phyloP scores from a whole-genome alignment of 2,888 invertebrate genomes.

The Ypsolopha scabrella region DNA sequence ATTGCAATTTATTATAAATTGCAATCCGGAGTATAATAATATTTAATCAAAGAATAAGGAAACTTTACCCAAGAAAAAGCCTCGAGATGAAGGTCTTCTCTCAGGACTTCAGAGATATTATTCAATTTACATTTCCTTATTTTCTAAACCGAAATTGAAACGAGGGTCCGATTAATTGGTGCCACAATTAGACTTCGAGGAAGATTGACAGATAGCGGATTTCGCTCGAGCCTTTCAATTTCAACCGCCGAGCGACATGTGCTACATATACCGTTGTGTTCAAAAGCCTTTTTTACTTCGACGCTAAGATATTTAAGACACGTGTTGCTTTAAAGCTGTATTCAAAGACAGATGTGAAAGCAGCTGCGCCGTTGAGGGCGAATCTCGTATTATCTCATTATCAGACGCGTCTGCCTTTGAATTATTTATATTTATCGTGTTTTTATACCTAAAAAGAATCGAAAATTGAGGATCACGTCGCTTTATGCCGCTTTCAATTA shows the following conservation, averaged over 20 bases:
- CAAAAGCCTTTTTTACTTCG: conserved; percentile 29
- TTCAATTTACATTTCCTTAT: not conserved
- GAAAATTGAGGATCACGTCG: no score
- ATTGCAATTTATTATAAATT: no score
- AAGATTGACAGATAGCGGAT: conserved; percentile 1
- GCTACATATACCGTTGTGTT: conserved; percentile 26
- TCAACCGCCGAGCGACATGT: not conserved
- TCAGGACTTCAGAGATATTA: not conserved
- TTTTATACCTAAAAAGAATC: not conserved
- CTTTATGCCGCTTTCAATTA: no score
- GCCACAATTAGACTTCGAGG: not conserved
- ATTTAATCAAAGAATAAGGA: no score
- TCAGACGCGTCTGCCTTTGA: conserved; percentile 17
- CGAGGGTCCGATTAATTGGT: not conserved
- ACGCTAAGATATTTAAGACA: conserved; percentile 24
- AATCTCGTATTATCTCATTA: conserved; percentile 40
- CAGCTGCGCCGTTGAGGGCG: conserved; percentile 42
- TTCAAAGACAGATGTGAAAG: conserved; percentile 51
- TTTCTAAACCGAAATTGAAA: not conserved
- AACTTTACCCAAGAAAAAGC: no score
- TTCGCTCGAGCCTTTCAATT: not conserved
- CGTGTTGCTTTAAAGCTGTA: conserved; percentile 28
- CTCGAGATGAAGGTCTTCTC: no score
- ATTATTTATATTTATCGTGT: conserved; percentile 10
- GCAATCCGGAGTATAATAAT: no score